Base-by-base conservation (phyloP, 2,797 vertebrate genomes). In the Pempheris klunzingeri region DNA sequence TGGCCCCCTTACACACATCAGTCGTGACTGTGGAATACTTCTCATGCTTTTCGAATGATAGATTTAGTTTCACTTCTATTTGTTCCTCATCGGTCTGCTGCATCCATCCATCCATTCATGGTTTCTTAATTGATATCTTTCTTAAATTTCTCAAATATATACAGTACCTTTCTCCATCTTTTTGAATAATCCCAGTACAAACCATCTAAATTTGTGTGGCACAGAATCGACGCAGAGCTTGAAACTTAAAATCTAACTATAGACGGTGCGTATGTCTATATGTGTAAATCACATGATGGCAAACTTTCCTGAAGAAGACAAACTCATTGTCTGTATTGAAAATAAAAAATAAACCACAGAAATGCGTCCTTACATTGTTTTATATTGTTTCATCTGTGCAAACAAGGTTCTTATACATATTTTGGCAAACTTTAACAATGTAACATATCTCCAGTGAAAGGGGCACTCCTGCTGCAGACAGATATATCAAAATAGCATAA, bases 401-500 rank as follows among this genome's bases (percentile, higher is more conserved):
- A 28, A 15, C 3, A 10, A 26, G 0, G n/a, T 14, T n/a, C 47
- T 59, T 43, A 22, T n/a, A 30, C 20, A 32, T 32, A n/a, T n/a
- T n/a, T n/a, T n/a, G n/a, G 4, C 3, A 50, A 22, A 49, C 20
- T 38, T 47, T 26, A 62, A 49, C 55, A 12, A 18, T 20, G 47
- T 6, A 69, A 71, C 39, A 50, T 12, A 0, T 26, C 3, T 10
- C 1, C 22, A 22, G 30, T 11, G 28, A 7, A 38, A 32, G 46
- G 36, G 71, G 39, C 41, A 32, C 60, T 67, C 54, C 36, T 58
- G 3, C 36, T 3, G 24, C 65, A 61, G 55, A n/a, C n/a, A n/a
- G n/a, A 79, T 59, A 38, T 69, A 46, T 80, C 30, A 43, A 71
- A 80, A 65, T 24, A 57, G 43, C 61, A 22, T 0, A 46, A 71